These are phyloP conservation scores for Euura saliciscinereae DNA, from an alignment of 1,140 invertebrate species.

Conservation along the genomic window DNA sequence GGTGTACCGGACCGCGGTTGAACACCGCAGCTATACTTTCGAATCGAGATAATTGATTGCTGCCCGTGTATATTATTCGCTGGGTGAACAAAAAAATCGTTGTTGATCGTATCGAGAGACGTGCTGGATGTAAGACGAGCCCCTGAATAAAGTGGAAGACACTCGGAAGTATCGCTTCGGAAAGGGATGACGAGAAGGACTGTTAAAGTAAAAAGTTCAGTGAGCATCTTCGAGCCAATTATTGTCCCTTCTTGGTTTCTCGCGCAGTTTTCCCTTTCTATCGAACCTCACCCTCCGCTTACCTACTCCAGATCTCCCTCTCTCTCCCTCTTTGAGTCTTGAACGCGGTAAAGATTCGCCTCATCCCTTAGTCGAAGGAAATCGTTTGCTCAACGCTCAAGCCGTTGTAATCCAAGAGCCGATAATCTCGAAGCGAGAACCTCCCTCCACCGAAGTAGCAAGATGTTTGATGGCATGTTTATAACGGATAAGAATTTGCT, in stretches of 20 bases:
- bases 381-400: constrained; percentile 49
- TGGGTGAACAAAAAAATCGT: too few relatives aligned
- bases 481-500: constrained; percentile 52
- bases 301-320: too few relatives aligned
- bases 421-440: constrained; percentile 47
- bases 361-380: constrained; percentile 36
- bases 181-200: constrained; percentile 35
- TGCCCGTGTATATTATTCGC: too few relatives aligned
- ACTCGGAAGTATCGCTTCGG: constrained; percentile 34
- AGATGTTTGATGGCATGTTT: constrained; percentile 22
- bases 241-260: constrained; percentile 25
- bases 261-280: constrained; percentile 10
- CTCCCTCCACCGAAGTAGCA: constrained; percentile 11
- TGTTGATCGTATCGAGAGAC: too few relatives aligned
- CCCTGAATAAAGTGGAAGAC: constrained; percentile 46
- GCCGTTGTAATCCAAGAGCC: constrained; percentile 51
- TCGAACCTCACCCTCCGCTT: constrained; percentile 17
- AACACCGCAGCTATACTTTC: too few relatives aligned
- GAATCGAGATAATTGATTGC: too few relatives aligned
- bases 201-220: constrained; percentile 52
- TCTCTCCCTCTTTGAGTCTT: neutral
- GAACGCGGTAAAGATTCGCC: neutral
- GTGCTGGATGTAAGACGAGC: too few relatives aligned
- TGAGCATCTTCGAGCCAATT: constrained; percentile 56
- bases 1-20: neutral